Conservation (phyloP, 2,797 vertebrate species). For the Ataeniobius toweri region DNA sequence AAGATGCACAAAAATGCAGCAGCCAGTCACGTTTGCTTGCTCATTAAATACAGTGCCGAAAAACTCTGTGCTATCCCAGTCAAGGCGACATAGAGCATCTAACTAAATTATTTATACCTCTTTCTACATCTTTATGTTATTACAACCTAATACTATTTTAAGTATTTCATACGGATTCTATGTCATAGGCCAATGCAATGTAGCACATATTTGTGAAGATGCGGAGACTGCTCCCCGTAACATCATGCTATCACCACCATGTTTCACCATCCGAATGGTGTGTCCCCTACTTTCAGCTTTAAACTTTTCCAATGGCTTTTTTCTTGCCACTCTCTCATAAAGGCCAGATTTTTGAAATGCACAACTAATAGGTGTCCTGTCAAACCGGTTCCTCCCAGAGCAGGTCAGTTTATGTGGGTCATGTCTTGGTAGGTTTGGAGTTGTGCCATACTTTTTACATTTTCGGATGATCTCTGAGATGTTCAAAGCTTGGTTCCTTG, state of each 20-base stretch:
- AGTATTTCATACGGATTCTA: neutral
- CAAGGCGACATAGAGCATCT: neutral
- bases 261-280: neutral
- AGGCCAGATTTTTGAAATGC: neutral
- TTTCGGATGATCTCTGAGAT: neutral
- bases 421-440: neutral
- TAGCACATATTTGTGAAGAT: neutral
- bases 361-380: neutral
- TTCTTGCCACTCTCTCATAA: neutral
- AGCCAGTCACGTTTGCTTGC: slow-evolving; percentile 42
- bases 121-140: neutral
- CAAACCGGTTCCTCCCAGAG: neutral
- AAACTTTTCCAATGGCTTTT: neutral
- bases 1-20: slow-evolving; percentile 44
- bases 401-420: neutral
- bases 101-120: neutral
- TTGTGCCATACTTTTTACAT: neutral
- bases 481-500: neutral
- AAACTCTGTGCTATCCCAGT: slow-evolving; percentile 10
- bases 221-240: neutral
- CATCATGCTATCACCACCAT: neutral
- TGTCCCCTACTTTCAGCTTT: neutral
- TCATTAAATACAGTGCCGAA: slow-evolving; percentile 29
- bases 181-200: neutral
- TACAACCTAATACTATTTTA: neutral